Percentiles rank a stretch among this genome's conserved stretches.
phyloP scores from a whole-genome alignment of 1,140 invertebrate species.

The Ceratoteleas bidentatus region DNA sequence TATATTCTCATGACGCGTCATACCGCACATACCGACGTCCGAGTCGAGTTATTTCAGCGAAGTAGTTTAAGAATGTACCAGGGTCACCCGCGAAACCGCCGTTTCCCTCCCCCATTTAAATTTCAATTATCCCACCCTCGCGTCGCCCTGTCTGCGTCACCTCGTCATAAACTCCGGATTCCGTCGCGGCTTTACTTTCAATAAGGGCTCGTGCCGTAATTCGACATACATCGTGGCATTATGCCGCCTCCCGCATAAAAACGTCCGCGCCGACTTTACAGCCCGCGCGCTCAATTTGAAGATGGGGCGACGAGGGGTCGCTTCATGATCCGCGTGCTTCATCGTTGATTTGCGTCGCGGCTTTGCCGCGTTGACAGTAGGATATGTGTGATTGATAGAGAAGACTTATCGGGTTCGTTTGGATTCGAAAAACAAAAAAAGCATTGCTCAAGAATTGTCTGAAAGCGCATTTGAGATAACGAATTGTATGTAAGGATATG shows the following conservation, averaged over 20 bases:
- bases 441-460: too few relatives aligned
- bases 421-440: too few relatives aligned
- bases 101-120: too few relatives aligned
- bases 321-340: conserved; percentile 76
- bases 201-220: conserved; percentile 71
- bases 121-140: conserved; percentile 31
- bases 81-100: conserved; percentile 63
- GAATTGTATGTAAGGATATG: too few relatives aligned
- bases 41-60: conserved; percentile 72
- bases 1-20: conserved; percentile 68
- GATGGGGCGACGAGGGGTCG: conserved; percentile 63
- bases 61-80: conserved; percentile 72
- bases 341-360: conserved; percentile 76
- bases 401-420: too few relatives aligned
- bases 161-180: conserved; percentile 36
- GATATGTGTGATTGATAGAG: too few relatives aligned
- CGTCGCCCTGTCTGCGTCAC: conserved; percentile 10
- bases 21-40: conserved; percentile 47
- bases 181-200: conserved; percentile 49
- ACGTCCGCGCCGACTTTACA: conserved; percentile 75
- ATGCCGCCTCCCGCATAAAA: conserved; percentile 66
- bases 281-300: conserved; percentile 79
- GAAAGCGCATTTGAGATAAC: too few relatives aligned
- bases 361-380: conserved; percentile 51
- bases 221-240: conserved; percentile 73